Evolutionary conservation across 2,888 invertebrate genomes (phyloP), one percentile per base, ranked within the genome.

Genomic region (Nemoura dubitans): DNA sequence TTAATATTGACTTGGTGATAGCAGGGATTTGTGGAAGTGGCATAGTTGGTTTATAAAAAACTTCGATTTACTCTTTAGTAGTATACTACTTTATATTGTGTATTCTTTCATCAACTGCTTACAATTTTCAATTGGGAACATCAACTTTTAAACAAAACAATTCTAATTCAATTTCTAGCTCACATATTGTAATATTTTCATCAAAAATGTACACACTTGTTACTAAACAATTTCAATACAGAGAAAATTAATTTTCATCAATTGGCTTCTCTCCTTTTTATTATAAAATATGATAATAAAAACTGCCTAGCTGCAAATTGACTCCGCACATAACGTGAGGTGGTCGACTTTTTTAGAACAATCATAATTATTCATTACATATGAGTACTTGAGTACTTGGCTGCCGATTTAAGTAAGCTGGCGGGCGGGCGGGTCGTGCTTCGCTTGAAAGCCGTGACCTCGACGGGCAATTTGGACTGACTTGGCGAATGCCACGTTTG

Each of bases 91-190:
- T 21, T 81, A 6, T 86, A 86, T 76, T 86, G 82, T n/a, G 80
- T 86, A 85, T 86, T 78, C 43, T 86, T 86, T 86, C 85, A 85
- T 28, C 85, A 80, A 85, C 84, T 85, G 86, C 10, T 84, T 86
- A 86, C 86, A 86, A 76, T 86, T 86, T 59, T 7, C 59, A 59
- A 59, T 59, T 21, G 59, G 59, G 59, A 59, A 59, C 59, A 59
- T 59, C 59, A 59, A 59, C 16, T 59, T 59, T 59, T 21, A 36
- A 59, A 59, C 59, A 59, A 59, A 59, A 59, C 59, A 59, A 59
- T 86, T 86, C 76, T 86, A 59, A 59, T 59, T 21, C 14, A 59
- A 59, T 59, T 59, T 21, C 59, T 59, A 21, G 59, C 59, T 59
- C 59, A 59, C 59, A 59, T 59, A 36, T 36, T 36, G 10, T 36